phyloP scores from a whole-genome alignment of 1,140 invertebrate genomes.

The Hylaeus volcanicus region DNA sequence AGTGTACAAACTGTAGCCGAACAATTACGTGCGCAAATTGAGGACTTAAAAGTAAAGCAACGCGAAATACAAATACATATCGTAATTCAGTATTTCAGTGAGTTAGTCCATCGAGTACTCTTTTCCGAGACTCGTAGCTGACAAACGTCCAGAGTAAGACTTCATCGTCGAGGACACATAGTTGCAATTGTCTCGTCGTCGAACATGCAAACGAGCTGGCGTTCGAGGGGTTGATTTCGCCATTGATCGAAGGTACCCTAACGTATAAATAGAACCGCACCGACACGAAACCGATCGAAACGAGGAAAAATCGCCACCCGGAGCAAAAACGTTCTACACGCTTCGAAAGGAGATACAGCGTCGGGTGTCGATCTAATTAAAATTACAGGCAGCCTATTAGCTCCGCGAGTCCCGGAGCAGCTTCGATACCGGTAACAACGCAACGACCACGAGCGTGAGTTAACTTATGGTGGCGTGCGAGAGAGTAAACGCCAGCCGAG shows the following conservation, averaged over 20 bases:
- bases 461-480: conserved; percentile 59
- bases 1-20: no score
- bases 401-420: conserved; percentile 30
- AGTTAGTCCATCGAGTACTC: no score
- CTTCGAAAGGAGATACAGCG: conserved; percentile 43
- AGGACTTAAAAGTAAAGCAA: no score
- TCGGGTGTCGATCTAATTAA: conserved; percentile 66
- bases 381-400: conserved; percentile 58
- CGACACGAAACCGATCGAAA: not conserved
- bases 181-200: not conserved
- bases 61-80: no score
- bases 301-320: conserved; percentile 15
- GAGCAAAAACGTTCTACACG: conserved; percentile 17
- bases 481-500: conserved; percentile 30
- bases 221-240: not conserved
- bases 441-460: conserved; percentile 31
- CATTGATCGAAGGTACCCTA: not conserved
- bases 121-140: no score
- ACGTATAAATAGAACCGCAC: conserved; percentile 22
- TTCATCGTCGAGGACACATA: no score
- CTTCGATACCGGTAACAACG: conserved; percentile 51
- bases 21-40: no score
- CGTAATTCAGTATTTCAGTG: no score
- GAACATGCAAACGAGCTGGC: not conserved
- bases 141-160: not conserved